Evolutionary conservation across 2,888 invertebrate species (phyloP).

Genomic region (Blera fallax): DNA sequence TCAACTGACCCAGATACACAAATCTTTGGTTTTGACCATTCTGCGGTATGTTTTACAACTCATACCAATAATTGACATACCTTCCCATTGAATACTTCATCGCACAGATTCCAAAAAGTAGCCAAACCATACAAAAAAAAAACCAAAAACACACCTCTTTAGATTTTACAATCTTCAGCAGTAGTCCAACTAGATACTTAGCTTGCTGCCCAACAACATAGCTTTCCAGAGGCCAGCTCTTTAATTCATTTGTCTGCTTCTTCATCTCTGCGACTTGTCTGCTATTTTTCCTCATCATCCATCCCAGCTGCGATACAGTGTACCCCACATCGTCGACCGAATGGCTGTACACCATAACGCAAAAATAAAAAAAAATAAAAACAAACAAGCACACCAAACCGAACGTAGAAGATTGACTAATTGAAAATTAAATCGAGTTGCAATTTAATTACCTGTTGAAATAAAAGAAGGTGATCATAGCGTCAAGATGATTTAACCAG

Average conservation of each 20-base stretch:
- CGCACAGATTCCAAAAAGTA: conserved; percentile 25
- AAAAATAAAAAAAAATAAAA: neutral
- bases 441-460: conserved; percentile 70
- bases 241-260: conserved; percentile 66
- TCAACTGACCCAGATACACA: conserved; percentile 42
- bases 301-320: neutral
- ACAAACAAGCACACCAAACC: conserved; percentile 20
- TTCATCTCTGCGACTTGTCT: conserved; percentile 26
- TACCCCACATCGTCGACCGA: neutral
- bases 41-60: conserved; percentile 45
- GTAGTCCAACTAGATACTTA: conserved; percentile 41
- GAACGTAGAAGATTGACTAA: conserved; percentile 65
- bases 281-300: conserved; percentile 35
- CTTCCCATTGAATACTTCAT: conserved; percentile 43
- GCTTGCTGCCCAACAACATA: conserved; percentile 45
- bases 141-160: conserved; percentile 47
- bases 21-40: conserved; percentile 41
- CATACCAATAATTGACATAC: conserved; percentile 66
- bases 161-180: conserved; percentile 25
- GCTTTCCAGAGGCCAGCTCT: conserved; percentile 46
- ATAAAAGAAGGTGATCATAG: conserved; percentile 63
- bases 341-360: neutral
- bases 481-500: conserved; percentile 64
- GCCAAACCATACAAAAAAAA: neutral
- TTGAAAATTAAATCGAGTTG: conserved; percentile 72